Percentiles rank a stretch among this genome's conserved stretches.
phyloP scores from a whole-genome alignment of 37 sponge, comb jelly and placozoan species.

The Axinella damicornis region DNA sequence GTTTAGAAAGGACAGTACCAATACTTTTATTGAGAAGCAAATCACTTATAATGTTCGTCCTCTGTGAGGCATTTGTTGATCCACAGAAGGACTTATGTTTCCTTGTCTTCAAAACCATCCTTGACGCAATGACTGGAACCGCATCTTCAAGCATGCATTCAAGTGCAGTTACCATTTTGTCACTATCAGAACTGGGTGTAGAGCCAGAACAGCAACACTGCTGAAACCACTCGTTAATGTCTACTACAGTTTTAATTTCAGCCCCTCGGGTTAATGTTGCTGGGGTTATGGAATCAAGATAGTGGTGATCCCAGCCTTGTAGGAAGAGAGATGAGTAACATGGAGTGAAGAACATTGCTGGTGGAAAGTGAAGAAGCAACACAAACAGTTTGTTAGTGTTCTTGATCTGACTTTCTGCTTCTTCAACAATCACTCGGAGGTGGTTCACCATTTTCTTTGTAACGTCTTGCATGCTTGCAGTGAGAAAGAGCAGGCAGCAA shows the following conservation, averaged over 20 bases:
- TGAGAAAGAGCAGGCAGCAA: not conserved
- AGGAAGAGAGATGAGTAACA: conserved; percentile 79
- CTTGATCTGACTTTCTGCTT: conserved; percentile 22
- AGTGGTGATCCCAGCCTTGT: conserved; percentile 77
- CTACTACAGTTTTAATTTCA: not conserved
- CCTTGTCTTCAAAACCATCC: not conserved
- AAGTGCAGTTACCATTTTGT: not conserved
- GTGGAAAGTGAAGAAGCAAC: conserved; percentile 69
- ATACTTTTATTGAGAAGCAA: conserved; percentile 11
- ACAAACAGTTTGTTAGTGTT: conserved; percentile 35
- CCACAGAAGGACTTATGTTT: not conserved
- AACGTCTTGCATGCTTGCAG: conserved; percentile 7
- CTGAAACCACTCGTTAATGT: conserved; percentile 29
- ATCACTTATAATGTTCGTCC: not conserved
- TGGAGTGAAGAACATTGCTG: conserved; percentile 45
- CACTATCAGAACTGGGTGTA: too few species aligned
- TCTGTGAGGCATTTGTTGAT: not conserved
- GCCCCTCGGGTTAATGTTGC: not conserved
- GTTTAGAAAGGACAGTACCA: conserved; percentile 9
- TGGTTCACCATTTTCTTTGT: conserved; percentile 57
- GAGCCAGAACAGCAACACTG: too few species aligned
- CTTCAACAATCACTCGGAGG: conserved; percentile 66
- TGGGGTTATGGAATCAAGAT: conserved; percentile 49
- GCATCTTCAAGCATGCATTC: conserved; percentile 1
- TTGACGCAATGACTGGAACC: conserved; percentile 17